phyloP scores from a whole-genome alignment of 2,113 vertebrate genomes.

The Polypterus bichir region DNA sequence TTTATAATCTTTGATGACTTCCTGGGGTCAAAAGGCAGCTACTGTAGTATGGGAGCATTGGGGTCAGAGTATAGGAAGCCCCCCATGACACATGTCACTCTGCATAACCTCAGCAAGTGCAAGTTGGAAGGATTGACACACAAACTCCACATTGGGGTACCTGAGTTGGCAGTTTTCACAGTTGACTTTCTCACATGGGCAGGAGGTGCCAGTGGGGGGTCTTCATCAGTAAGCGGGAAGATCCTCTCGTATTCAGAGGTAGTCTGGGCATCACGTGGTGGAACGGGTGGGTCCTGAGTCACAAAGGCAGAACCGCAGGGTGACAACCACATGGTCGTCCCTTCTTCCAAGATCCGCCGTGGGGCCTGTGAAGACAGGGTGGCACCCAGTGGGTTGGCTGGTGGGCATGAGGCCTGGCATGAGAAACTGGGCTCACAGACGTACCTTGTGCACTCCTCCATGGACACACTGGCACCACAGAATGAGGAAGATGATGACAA shows the following conservation, averaged over 20 bases:
- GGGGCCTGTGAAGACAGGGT: conserved; percentile 49
- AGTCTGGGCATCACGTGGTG: conserved; percentile 42
- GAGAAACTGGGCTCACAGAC: not conserved
- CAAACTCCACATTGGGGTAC: no score
- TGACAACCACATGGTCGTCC: conserved; percentile 68
- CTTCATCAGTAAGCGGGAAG: conserved; percentile 46
- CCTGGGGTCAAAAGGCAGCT: no score
- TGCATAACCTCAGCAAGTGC: no score
- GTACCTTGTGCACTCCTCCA: conserved; percentile 78
- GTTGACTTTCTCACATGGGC: not conserved
- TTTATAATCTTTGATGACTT: no score
- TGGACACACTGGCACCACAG: conserved; percentile 81
- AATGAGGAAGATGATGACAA: conserved; percentile 75
- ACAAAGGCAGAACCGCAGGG: conserved; percentile 76
- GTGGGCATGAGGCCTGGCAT: not conserved
- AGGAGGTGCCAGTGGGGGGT: not conserved
- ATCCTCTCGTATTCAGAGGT: conserved; percentile 77
- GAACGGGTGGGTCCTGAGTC: conserved; percentile 57
- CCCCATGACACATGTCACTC: no score
- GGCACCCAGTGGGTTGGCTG: not conserved
- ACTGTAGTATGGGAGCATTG: no score
- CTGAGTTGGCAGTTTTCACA: no score
- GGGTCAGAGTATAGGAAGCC: no score
- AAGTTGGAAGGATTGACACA: no score
- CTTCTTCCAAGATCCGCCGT: conserved; percentile 73